These are phyloP conservation scores for Thaleichthys pacificus DNA, from an alignment of 2,797 vertebrate species.

Conservation along the genomic window DNA sequence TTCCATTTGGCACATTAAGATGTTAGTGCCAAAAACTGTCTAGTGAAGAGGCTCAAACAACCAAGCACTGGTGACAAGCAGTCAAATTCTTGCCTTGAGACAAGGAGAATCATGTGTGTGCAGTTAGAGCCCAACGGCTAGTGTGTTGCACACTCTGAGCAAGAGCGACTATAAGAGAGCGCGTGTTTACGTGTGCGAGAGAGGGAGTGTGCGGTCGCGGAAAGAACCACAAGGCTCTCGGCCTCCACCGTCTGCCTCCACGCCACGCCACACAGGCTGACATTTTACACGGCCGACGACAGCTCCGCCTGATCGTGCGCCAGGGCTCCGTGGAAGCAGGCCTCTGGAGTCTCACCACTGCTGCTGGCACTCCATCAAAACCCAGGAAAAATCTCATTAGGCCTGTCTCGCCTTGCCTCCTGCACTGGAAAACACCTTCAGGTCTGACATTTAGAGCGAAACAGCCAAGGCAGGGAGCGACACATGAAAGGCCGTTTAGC, in stretches of 20 bases:
- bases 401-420: constrained; percentile 52
- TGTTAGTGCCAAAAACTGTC: constrained; percentile 15
- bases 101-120: constrained; percentile 13
- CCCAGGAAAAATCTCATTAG: constrained; percentile 74
- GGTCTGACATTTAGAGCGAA: constrained; percentile 44
- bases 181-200: constrained; percentile 56
- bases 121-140: constrained; percentile 41
- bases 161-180: not conserved
- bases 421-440: constrained; percentile 58
- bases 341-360: constrained; percentile 66
- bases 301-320: constrained; percentile 87
- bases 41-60: constrained; percentile 26
- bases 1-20: constrained; percentile 38
- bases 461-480: constrained; percentile 31
- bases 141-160: not conserved
- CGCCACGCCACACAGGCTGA: constrained; percentile 79
- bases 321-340: constrained; percentile 79
- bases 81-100: not conserved
- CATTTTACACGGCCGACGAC: constrained; percentile 83
- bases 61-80: constrained; percentile 3
- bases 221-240: constrained; percentile 68
- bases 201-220: constrained; percentile 49
- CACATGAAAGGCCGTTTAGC: constrained; percentile 47
- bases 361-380: constrained; percentile 80
- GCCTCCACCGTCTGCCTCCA: constrained; percentile 68